Evolutionary conservation across 2,888 invertebrate genomes (phyloP).

Genomic region (Apamea monoglypha): DNA sequence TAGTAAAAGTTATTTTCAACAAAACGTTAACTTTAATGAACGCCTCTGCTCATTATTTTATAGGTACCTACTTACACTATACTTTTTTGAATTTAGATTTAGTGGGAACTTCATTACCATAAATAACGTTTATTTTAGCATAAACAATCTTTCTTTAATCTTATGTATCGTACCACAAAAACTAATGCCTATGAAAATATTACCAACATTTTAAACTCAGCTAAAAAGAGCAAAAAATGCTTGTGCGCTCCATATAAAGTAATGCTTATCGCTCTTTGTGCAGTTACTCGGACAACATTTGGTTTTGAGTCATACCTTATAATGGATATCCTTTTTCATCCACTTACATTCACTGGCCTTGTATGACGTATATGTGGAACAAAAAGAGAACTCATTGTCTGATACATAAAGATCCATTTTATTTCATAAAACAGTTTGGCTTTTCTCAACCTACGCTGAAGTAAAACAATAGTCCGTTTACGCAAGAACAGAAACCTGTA

Average conservation of each 20-base stretch:
- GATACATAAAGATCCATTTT: neutral
- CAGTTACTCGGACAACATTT: constrained; percentile 35
- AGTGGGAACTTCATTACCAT: neutral
- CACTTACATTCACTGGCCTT: constrained; percentile 49
- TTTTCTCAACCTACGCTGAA: neutral
- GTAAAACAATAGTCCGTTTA: constrained; percentile 3
- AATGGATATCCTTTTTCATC: constrained; percentile 42
- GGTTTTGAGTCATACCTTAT: constrained; percentile 50
- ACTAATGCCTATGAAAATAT: constrained; percentile 25
- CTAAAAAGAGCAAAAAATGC: constrained; percentile 18
- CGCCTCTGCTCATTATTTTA: no score
- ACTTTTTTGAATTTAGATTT: neutral
- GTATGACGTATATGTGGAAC: constrained; percentile 32
- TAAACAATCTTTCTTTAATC: neutral
- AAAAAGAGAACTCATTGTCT: constrained; percentile 23
- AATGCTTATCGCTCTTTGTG: constrained; percentile 35
- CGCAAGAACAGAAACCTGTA: neutral
- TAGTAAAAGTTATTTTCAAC: neutral
- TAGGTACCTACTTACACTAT: neutral
- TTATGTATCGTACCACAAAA: constrained; percentile 24
- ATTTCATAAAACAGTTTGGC: neutral
- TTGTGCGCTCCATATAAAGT: constrained; percentile 40
- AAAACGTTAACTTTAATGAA: neutral
- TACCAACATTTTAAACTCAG: constrained; percentile 20
- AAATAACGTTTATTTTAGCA: constrained; percentile 11